Base-by-base conservation (phyloP, 2,888 invertebrate species). In the Epicampocera succincta region DNA sequence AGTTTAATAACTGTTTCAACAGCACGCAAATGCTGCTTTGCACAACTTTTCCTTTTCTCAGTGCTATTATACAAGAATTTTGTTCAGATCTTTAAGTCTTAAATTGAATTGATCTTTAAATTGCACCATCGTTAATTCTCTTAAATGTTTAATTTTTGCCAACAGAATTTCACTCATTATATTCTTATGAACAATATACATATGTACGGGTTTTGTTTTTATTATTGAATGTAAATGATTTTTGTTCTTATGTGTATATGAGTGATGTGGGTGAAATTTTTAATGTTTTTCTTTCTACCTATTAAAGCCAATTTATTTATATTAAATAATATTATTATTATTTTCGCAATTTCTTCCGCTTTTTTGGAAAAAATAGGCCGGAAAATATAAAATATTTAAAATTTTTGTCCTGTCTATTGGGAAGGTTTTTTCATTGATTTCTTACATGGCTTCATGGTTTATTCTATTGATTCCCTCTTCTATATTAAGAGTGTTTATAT, bases 291-390 rank as follows among this genome's bases (percentile, higher is more conserved):
- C 42, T 68, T 69, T 60, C 74, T 82, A 74, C 44, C 69, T 82
- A 82, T 82, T 77, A 77, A 82, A 77, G 73, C 73, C 77, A 74
- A 74, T 77, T 66, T 77, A 25, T n/a, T 71, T 46, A 48, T 56
- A 44, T 66, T 61, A 52, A 66, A 29, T 52, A 54, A 56, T 54
- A 68, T 50, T 46, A 69, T 12, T 52, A 42, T 61, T 38, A 56
- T 52, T 44, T 29, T 44, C 66, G 38, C 66, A 21, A 40, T 25
- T 50, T 33, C 68, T 19, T n/a, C 50, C 61, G 44, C 15, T 76
- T 42, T 25, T 56, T 44, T 17, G 11, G n/a, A 38, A n/a, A 58
- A 63, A 44, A n/a, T 61, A 71, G 74, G 58, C 63, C 71, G 58
- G 44, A 66, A 80, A 71, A 72, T 79, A 68, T 73, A 79, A 74